Evolutionary conservation across 2,113 vertebrate genomes (phyloP).

Genomic region (Malurus elegans): DNA sequence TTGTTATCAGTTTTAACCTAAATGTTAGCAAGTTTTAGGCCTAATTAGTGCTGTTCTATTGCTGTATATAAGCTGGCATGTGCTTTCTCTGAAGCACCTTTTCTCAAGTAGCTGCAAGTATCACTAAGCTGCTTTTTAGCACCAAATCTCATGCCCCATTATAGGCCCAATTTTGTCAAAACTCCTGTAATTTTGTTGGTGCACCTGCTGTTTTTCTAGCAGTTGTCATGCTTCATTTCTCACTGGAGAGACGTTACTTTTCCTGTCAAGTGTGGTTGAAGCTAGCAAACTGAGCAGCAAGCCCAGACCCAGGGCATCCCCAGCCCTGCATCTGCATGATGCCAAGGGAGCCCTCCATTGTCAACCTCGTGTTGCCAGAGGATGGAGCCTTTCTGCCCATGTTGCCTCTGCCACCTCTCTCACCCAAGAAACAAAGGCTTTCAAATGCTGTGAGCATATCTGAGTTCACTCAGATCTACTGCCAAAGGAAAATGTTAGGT

Average conservation of each 20-base stretch:
- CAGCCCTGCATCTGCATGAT: not conserved
- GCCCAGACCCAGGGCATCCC: not conserved
- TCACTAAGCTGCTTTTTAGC: not conserved
- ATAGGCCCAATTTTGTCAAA: not conserved
- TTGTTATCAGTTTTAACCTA: not conserved
- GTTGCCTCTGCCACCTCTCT: not conserved
- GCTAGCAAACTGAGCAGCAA: not conserved
- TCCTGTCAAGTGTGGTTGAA: not conserved
- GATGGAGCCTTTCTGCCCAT: not conserved
- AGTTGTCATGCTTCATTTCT: not conserved
- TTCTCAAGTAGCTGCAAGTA: not conserved
- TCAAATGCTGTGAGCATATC: not conserved
- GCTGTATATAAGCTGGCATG: not conserved
- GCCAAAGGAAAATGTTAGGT: not conserved
- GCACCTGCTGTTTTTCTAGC: not conserved
- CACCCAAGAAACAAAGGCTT: not conserved
- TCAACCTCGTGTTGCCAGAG: rapidly evolving
- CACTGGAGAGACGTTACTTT: not conserved
- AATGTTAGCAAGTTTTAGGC: not conserved
- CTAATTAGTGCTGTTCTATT: not conserved
- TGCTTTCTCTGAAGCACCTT: not conserved
- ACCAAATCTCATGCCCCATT: not conserved
- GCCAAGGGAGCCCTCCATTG: not conserved
- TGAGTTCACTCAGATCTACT: not conserved
- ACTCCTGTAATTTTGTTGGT: not conserved